phyloP scores from a whole-genome alignment of 1,140 invertebrate species.

The Euglossa dilemma region DNA sequence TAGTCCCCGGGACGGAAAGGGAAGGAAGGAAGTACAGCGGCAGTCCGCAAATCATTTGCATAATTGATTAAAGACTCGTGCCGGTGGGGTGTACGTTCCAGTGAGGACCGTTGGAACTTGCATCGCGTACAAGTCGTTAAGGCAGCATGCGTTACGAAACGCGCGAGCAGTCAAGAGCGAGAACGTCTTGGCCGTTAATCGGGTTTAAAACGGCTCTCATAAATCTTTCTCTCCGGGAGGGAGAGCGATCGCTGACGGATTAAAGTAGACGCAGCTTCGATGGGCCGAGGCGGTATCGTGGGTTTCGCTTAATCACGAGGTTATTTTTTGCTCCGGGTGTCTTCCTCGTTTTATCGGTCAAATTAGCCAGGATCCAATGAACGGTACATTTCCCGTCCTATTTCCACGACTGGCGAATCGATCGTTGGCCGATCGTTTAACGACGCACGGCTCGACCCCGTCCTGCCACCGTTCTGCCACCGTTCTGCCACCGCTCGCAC shows the following conservation, averaged over 20 bases:
- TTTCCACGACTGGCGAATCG: neutral
- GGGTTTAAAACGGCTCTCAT: slow-evolving; percentile 17
- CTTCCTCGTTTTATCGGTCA: neutral
- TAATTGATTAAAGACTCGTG: slow-evolving; percentile 81
- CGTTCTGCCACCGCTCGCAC: too few relatives aligned
- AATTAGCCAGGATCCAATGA: neutral
- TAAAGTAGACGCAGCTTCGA: neutral
- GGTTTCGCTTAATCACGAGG: neutral
- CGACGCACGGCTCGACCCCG: neutral
- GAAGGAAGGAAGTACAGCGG: slow-evolving; percentile 53
- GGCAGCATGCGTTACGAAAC: slow-evolving; percentile 27
- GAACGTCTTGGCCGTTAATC: slow-evolving; percentile 33
- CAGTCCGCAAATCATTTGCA: slow-evolving; percentile 78
- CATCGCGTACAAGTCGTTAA: slow-evolving; percentile 59
- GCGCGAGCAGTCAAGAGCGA: neutral
- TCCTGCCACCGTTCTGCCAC: too few relatives aligned
- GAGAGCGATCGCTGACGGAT: neutral
- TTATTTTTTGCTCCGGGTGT: neutral
- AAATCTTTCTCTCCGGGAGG: neutral
- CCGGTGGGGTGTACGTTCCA: slow-evolving; percentile 38
- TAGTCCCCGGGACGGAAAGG: slow-evolving; percentile 39
- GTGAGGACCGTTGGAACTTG: slow-evolving; percentile 16
- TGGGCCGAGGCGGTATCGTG: neutral
- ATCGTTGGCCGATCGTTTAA: neutral
- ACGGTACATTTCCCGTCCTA: neutral